phyloP scores from a whole-genome alignment of 2,113 vertebrate species.

The Solea solea region DNA sequence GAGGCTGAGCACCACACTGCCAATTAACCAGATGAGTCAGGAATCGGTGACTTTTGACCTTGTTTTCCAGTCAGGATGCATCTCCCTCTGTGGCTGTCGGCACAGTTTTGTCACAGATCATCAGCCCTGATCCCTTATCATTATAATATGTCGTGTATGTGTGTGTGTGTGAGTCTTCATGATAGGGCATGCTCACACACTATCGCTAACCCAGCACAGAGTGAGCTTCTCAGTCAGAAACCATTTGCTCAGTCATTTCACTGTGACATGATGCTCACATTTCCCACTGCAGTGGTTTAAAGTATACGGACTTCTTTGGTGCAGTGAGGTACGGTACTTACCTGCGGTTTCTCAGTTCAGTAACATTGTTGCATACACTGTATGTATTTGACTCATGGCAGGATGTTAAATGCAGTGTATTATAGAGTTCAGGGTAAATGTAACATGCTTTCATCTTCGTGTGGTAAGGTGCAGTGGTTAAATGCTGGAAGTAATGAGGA shows the following conservation, averaged over 20 bases:
- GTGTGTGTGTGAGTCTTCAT: not conserved
- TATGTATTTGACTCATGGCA: conserved; percentile 19
- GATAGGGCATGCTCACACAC: conserved; percentile 17
- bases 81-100: conserved; percentile 18
- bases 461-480: conserved; percentile 54
- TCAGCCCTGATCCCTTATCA: not conserved
- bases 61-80: conserved; percentile 23
- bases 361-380: not conserved
- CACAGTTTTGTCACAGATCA: conserved; percentile 37
- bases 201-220: conserved; percentile 8
- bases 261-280: conserved; percentile 4
- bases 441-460: conserved; percentile 55
- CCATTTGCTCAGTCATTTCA: conserved; percentile 6
- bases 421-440: conserved; percentile 27
- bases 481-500: conserved; percentile 53
- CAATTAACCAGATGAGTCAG: conserved; percentile 38
- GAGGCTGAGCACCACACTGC: conserved; percentile 23
- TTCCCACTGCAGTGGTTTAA: not conserved
- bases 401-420: conserved; percentile 24
- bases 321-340: not conserved
- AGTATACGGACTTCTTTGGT: too few relatives aligned
- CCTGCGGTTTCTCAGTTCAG: conserved; percentile 9
- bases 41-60: conserved; percentile 35
- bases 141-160: not conserved
- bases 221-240: not conserved